A percentile compares a stretch with the other conserved stretches of the same genome.
Evolutionary conservation across 2,113 vertebrate species (phyloP).

Genomic region (Pseudorectes ferrugineus): DNA sequence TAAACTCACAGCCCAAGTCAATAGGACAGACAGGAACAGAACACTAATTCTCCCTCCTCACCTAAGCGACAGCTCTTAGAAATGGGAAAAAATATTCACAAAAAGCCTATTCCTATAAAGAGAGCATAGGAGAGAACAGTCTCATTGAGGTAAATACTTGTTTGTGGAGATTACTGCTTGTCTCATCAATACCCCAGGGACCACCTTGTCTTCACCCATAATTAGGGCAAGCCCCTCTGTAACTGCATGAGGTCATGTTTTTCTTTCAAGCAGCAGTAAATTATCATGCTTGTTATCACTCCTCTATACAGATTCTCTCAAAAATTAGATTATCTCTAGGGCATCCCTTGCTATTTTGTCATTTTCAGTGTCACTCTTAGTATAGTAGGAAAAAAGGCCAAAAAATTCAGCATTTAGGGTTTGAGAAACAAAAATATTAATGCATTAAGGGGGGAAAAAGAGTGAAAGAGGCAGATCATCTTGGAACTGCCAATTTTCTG

Average conservation of each 20-base stretch:
- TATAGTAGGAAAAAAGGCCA: background rate
- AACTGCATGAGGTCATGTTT: conserved; percentile 46
- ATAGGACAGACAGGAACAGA: background rate
- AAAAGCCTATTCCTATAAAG: background rate
- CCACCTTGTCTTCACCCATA: conserved; percentile 21
- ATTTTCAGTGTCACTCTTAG: background rate
- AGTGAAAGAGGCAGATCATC: background rate
- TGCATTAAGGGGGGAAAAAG: background rate
- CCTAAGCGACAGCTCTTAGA: background rate
- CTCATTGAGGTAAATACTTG: background rate
- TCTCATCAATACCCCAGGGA: conserved; percentile 26
- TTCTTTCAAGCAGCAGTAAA: conserved; percentile 34
- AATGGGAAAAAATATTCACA: background rate
- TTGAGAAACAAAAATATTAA: background rate
- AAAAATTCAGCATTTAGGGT: background rate
- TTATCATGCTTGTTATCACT: conserved; percentile 20
- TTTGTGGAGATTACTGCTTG: background rate
- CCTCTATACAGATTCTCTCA: background rate
- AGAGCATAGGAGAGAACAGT: background rate
- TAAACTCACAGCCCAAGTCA: background rate
- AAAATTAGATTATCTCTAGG: conserved; percentile 31
- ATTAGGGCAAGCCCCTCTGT: conserved; percentile 29
- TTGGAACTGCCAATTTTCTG: conserved; percentile 49
- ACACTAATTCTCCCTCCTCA: background rate
- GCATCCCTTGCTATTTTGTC: conserved; percentile 7